Conservation (phyloP, 2,113 vertebrate genomes). For the Sebastes fasciatus region DNA sequence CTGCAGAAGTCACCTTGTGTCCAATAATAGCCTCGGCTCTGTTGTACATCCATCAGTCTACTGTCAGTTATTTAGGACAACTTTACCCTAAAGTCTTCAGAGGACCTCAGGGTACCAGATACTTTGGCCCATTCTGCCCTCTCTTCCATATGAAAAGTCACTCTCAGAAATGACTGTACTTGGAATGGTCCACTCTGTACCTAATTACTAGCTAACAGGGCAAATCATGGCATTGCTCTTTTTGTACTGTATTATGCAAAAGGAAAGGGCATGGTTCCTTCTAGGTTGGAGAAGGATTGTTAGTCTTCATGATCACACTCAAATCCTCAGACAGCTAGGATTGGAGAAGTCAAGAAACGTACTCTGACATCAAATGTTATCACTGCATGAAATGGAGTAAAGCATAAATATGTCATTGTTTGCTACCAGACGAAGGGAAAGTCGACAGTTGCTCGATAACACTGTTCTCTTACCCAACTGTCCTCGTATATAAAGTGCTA, state of each 20-base stretch:
- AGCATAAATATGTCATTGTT: too few species aligned
- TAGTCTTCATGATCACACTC: not conserved
- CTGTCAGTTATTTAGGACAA: conserved; percentile 74
- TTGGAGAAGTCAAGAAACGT: too few species aligned
- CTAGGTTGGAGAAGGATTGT: conserved; percentile 8
- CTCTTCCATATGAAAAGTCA: conserved; percentile 21
- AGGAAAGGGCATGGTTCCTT: not conserved
- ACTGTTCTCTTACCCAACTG: too few species aligned
- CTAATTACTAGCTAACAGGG: not conserved
- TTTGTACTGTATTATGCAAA: not conserved
- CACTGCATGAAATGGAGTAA: too few species aligned
- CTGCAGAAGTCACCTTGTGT: conserved; percentile 73
- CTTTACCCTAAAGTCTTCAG: conserved; percentile 61
- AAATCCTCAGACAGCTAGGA: not conserved
- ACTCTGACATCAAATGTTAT: too few species aligned
- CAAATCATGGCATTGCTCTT: not conserved
- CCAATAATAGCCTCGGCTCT: conserved; percentile 65
- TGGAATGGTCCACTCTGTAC: conserved; percentile 11
- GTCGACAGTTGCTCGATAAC: too few species aligned
- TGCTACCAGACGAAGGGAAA: too few species aligned
- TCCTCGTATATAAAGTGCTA: too few species aligned
- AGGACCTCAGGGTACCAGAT: conserved; percentile 52
- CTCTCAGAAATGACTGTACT: conserved; percentile 30
- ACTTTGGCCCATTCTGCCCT: conserved; percentile 38
- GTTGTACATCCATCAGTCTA: conserved; percentile 71